Conservation (phyloP, 2,888 invertebrate species). For the Allophyes oxyacanthae region DNA sequence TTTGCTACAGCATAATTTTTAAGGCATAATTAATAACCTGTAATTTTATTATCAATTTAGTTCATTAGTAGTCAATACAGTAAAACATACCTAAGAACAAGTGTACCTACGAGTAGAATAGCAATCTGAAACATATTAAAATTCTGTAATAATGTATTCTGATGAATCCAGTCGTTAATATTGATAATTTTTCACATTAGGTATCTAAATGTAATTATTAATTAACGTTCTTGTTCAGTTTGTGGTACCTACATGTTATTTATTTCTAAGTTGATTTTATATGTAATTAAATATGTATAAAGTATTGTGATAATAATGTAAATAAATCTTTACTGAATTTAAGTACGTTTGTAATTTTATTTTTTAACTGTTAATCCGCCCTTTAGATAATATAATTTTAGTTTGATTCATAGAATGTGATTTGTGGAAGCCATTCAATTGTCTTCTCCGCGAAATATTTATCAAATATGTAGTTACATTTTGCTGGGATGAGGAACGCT, state of each 20-base stretch:
- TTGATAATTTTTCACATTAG: slow-evolving; percentile 46
- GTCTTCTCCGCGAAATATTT: too few species aligned
- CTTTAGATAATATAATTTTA: too few species aligned
- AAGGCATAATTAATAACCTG: slow-evolving; percentile 24
- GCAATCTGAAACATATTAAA: slow-evolving; percentile 12
- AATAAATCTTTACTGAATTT: slow-evolving; percentile 74
- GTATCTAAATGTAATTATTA: slow-evolving; percentile 49
- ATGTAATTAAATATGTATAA: slow-evolving; percentile 61
- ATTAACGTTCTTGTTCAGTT: slow-evolving; percentile 67
- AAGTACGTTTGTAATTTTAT: slow-evolving; percentile 11
- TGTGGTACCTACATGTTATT: slow-evolving; percentile 81
- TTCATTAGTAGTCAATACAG: slow-evolving; percentile 10
- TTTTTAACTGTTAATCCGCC: too few species aligned
- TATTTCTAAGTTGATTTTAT: slow-evolving; percentile 81
- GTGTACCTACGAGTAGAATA: slow-evolving; percentile 23
- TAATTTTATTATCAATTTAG: not conserved
- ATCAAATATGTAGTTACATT: too few species aligned
- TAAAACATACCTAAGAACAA: slow-evolving; percentile 42
- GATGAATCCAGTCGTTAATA: slow-evolving; percentile 35
- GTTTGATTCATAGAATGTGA: too few species aligned
- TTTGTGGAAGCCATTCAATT: too few species aligned
- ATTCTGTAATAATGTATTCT: slow-evolving; percentile 26
- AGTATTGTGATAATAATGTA: slow-evolving; percentile 84
- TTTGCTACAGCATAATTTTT: slow-evolving; percentile 3
- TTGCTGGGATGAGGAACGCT: too few species aligned